phyloP scores from a whole-genome alignment of 2,888 invertebrate genomes.

The Mellilla xanthometata region DNA sequence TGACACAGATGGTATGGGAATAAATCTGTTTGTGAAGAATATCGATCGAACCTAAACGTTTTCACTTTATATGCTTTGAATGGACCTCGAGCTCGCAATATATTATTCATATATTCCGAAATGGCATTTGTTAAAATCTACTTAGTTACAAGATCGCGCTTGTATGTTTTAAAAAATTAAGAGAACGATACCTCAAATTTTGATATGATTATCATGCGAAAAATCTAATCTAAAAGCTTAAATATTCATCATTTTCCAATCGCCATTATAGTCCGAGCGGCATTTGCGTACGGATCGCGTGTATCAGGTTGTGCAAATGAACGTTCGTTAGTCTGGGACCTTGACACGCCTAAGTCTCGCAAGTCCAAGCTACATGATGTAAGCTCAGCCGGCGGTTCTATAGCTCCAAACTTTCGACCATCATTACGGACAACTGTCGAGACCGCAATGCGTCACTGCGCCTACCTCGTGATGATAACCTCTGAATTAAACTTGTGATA shows the following conservation, averaged over 20 bases:
- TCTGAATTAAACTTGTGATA: background rate
- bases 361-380: slow-evolving; percentile 39
- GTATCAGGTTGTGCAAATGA: slow-evolving; percentile 45
- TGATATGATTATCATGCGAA: no score
- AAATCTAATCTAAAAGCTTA: no score
- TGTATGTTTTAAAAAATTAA: no score
- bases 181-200: no score
- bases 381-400: slow-evolving; percentile 34
- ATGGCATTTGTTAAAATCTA: background rate
- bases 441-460: slow-evolving; percentile 16
- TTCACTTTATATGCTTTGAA: slow-evolving; percentile 9
- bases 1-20: slow-evolving; percentile 1
- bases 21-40: slow-evolving; percentile 12
- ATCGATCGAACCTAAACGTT: slow-evolving; percentile 11
- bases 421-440: slow-evolving; percentile 25
- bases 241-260: no score
- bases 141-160: background rate
- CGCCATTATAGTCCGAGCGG: background rate
- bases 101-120: slow-evolving; percentile 4
- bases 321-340: slow-evolving; percentile 41
- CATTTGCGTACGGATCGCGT: slow-evolving; percentile 21
- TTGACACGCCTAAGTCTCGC: slow-evolving; percentile 50
- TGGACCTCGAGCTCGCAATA: slow-evolving; percentile 3
- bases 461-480: slow-evolving; percentile 2
- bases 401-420: slow-evolving; percentile 30